Evolutionary conservation across 2,888 invertebrate genomes (phyloP), one percentile per base, ranked within the genome.

Genomic region (Latrodectus hesperus): DNA sequence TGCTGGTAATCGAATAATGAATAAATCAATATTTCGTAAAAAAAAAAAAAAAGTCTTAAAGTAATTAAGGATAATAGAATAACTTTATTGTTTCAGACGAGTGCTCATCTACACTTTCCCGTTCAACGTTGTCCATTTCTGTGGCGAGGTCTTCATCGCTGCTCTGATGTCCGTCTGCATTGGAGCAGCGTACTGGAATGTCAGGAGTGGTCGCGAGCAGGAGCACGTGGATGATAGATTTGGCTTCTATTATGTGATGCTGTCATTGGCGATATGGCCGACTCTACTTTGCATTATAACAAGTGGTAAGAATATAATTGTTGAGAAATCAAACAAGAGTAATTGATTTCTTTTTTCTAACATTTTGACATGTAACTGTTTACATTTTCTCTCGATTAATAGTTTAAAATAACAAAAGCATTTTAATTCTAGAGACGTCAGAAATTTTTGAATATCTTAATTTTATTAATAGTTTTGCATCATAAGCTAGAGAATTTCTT

Each of bases 131-230:
- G 94, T 96, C 0, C 95, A 95, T 90, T 95, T 97, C 93, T 94
- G 97, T 60, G 95, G 95, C 68, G 94, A 96, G 89, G 94, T 97
- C 14, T 94, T 97, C 26, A 94, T 96, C 17, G 95, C 97, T 0
- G 96, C 96, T 1, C 94, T 96, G 89, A 94, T 98, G 91, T 97
- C 98, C 5, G 94, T 98, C 79, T 93, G 96, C 90, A 94, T 96
- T 55, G 98, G 98, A 67, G 95, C 96, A 90, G 95, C 97, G 90
- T 98, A 96, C 92, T 97, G 97, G 97, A 96, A 97, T 91, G 94
- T 97, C 8, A 95, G 96, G 0, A 80, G 83, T 68, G 90, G 90
- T 4, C 90, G 90, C 9, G 92, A 92, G 77, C 92, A 92, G 89
- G 92, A 92, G 71, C 91, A 91, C 81, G 90, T 92, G 10, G 92